Percentiles rank a stretch among this genome's conserved stretches.
These are phyloP conservation scores for Prinia subflava DNA, from an alignment of 2,113 vertebrate species.

Conservation along the genomic window DNA sequence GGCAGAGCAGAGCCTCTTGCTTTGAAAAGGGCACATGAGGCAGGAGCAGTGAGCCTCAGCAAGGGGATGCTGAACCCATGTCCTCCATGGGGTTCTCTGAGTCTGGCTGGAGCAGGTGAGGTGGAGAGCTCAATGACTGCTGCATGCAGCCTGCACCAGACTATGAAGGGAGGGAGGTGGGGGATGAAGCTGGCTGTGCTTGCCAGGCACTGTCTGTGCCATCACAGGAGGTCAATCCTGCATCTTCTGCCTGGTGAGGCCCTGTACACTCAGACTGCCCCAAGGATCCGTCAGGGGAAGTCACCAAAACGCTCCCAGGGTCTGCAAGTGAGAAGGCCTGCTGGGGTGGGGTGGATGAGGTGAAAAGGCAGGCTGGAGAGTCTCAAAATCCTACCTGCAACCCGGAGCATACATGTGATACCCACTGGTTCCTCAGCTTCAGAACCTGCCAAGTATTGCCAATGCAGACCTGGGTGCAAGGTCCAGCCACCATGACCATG, in stretches of 20 bases:
- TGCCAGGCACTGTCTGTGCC: background rate
- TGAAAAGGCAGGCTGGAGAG: background rate
- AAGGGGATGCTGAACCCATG: background rate
- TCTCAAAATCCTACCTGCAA: background rate
- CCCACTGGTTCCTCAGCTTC: background rate
- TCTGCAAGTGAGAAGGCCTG: background rate
- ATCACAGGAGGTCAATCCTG: background rate
- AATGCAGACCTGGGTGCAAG: background rate
- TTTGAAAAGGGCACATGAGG: background rate
- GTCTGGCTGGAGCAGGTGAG: background rate
- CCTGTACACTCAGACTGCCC: fast-evolving
- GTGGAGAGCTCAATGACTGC: background rate
- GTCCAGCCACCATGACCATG: fast-evolving
- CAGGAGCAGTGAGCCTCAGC: background rate
- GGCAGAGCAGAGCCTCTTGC: background rate
- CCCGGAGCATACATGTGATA: fast-evolving
- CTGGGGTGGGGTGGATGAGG: background rate
- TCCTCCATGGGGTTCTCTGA: background rate
- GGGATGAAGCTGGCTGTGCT: background rate
- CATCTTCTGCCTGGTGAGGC: background rate
- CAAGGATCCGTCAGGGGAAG: background rate
- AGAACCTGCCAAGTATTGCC: background rate
- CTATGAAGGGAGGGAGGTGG: background rate
- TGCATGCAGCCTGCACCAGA: background rate
- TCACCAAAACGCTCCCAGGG: fast-evolving